Percentiles rank a stretch among this genome's conserved stretches.
Evolutionary conservation across 2,113 vertebrate genomes (phyloP).

Genomic region (Excalfactoria chinensis): DNA sequence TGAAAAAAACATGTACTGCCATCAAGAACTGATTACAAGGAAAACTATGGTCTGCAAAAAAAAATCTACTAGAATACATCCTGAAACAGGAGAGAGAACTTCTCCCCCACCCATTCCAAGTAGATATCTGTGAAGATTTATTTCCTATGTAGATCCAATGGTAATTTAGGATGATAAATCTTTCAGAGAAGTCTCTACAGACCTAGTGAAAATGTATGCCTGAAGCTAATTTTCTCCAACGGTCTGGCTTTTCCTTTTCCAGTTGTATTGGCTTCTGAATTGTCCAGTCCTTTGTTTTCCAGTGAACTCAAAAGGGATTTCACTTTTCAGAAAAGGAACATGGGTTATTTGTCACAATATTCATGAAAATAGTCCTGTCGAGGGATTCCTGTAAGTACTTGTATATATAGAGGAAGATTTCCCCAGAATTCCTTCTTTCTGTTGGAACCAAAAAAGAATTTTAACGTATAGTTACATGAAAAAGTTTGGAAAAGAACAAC

Average conservation of each 20-base stretch:
- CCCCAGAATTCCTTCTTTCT: background rate
- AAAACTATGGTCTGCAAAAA: background rate
- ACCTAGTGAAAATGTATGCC: conserved; percentile 31
- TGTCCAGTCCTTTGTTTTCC: conserved; percentile 20
- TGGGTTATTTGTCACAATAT: background rate
- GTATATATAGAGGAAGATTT: background rate
- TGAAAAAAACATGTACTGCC: background rate
- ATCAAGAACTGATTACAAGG: background rate
- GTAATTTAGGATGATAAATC: conserved; percentile 52
- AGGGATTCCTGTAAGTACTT: background rate
- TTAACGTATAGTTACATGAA: background rate
- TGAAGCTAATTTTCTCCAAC: conserved; percentile 47
- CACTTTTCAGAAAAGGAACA: background rate
- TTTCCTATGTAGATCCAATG: conserved; percentile 8
- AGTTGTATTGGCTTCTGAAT: conserved; percentile 19
- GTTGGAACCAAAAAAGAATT: background rate
- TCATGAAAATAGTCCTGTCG: background rate
- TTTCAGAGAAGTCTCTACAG: conserved; percentile 25
- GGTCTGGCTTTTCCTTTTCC: conserved; percentile 27
- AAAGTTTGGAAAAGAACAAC: background rate
- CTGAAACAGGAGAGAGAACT: background rate
- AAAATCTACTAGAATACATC: background rate
- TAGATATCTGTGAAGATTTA: conserved; percentile 36
- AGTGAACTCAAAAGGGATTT: background rate
- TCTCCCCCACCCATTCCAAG: background rate